Evolutionary conservation across 2,888 invertebrate genomes (phyloP).

Genomic region (Lasioglossum zephyrum): DNA sequence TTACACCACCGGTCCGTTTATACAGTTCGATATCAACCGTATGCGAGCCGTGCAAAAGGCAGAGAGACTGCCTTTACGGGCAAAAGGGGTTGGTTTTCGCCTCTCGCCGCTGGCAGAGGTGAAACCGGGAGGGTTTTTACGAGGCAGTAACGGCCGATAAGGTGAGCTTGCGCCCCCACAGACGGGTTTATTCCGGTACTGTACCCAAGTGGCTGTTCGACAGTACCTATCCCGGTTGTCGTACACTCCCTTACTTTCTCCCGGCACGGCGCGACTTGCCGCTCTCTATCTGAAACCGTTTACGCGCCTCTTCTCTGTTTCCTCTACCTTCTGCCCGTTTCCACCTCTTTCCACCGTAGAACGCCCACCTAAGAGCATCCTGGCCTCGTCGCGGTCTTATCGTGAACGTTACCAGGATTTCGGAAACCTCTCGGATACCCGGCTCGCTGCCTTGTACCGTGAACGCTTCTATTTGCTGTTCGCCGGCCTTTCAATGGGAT

Average conservation of each 20-base stretch:
- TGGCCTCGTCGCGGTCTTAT: slow-evolving; percentile 26
- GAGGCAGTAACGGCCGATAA: slow-evolving; percentile 85
- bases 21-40: slow-evolving; percentile 63
- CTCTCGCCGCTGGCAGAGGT: slow-evolving; percentile 71
- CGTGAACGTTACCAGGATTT: slow-evolving; percentile 41
- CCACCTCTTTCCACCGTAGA: neutral
- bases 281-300: slow-evolving; percentile 78
- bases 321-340: neutral
- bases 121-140: slow-evolving; percentile 81
- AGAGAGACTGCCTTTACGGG: slow-evolving; percentile 61
- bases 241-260: slow-evolving; percentile 67
- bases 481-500: neutral
- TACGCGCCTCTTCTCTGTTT: slow-evolving; percentile 64
- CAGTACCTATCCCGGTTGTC: slow-evolving; percentile 71
- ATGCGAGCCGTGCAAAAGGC: slow-evolving; percentile 66
- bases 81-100: slow-evolving; percentile 63
- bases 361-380: slow-evolving; percentile 35
- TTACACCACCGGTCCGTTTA: slow-evolving; percentile 66
- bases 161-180: slow-evolving; percentile 82
- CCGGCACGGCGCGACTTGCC: slow-evolving; percentile 58
- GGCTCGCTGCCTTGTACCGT: slow-evolving; percentile 3
- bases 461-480: neutral
- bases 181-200: slow-evolving; percentile 83
- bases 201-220: slow-evolving; percentile 84
- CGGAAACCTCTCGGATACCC: neutral